Percentiles rank a stretch among this genome's conserved stretches.
Conservation (phyloP, 2,888 invertebrate genomes). For the Ormyrus labotus region DNA sequence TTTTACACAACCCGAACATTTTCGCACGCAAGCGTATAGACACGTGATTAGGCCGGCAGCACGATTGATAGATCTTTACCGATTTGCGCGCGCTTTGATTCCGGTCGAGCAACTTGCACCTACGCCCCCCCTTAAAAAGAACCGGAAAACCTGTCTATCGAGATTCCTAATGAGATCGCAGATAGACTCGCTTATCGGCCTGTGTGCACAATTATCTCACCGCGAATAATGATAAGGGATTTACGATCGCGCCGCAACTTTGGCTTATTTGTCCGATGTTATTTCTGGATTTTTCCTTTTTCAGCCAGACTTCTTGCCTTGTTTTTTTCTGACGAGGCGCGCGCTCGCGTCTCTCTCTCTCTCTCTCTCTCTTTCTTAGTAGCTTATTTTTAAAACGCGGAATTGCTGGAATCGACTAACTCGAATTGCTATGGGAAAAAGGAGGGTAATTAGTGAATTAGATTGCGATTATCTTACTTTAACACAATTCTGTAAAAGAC, state of each 20-base stretch:
- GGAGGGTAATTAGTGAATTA: conserved; percentile 19
- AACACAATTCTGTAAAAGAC: too few relatives aligned
- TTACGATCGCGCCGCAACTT: conserved; percentile 21
- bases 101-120: conserved; percentile 58
- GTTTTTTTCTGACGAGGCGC: background rate
- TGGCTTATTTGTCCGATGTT: conserved; percentile 29
- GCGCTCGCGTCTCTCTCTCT: background rate
- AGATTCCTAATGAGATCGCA: conserved; percentile 53
- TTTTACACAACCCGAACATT: too few relatives aligned
- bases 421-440: background rate
- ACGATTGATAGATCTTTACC: background rate
- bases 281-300: conserved; percentile 27
- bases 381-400: conserved; percentile 23
- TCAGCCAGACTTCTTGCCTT: conserved; percentile 7
- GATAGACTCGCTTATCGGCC: conserved; percentile 21
- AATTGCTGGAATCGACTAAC: background rate
- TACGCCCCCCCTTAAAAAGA: conserved; percentile 55
- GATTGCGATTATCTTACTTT: conserved; percentile 6
- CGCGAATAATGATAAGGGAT: conserved; percentile 42
- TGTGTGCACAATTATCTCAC: conserved; percentile 27
- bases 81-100: conserved; percentile 19
- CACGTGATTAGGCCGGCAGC: background rate
- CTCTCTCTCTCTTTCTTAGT: background rate
- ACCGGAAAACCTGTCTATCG: conserved; percentile 48
- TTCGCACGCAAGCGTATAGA: background rate